These are phyloP conservation scores for Thymelicus sylvestris DNA, from an alignment of 2,888 invertebrate species.

Conservation along the genomic window DNA sequence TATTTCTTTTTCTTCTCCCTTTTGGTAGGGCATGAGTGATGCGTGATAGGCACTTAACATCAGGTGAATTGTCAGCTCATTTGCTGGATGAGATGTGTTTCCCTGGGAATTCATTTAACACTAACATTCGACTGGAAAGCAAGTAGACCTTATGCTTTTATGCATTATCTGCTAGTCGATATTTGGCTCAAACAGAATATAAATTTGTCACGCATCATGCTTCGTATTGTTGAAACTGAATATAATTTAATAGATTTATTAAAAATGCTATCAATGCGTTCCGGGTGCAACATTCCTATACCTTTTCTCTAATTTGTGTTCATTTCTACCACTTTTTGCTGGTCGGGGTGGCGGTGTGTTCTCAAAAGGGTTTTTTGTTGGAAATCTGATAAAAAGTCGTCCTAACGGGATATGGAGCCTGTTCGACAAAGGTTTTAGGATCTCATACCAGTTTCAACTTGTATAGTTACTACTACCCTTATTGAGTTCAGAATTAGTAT, in stretches of 20 bases:
- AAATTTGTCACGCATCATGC: conserved; percentile 17
- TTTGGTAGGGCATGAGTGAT: no score
- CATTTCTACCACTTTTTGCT: conserved; percentile 80
- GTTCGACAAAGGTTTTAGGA: conserved; percentile 8
- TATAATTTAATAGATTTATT: conserved; percentile 64
- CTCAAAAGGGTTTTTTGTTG: conserved; percentile 71
- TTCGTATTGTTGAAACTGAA: conserved; percentile 44
- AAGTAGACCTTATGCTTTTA: no score
- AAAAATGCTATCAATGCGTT: conserved; percentile 61
- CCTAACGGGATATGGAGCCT: conserved; percentile 70
- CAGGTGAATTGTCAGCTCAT: no score
- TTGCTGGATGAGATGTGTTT: no score
- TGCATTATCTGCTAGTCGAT: no score
- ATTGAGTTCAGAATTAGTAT: no score
- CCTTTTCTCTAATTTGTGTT: conserved; percentile 77
- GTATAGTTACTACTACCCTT: neutral
- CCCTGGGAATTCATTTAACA: no score
- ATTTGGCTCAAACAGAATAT: no score
- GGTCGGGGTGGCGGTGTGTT: conserved; percentile 67
- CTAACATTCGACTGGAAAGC: no score
- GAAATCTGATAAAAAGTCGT: conserved; percentile 67
- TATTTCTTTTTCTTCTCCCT: no score
- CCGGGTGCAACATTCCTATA: conserved; percentile 80
- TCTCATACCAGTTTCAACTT: neutral
- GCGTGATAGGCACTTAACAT: no score